phyloP scores from a whole-genome alignment of 1,140 invertebrate species.

The Ridgeia piscesae region DNA sequence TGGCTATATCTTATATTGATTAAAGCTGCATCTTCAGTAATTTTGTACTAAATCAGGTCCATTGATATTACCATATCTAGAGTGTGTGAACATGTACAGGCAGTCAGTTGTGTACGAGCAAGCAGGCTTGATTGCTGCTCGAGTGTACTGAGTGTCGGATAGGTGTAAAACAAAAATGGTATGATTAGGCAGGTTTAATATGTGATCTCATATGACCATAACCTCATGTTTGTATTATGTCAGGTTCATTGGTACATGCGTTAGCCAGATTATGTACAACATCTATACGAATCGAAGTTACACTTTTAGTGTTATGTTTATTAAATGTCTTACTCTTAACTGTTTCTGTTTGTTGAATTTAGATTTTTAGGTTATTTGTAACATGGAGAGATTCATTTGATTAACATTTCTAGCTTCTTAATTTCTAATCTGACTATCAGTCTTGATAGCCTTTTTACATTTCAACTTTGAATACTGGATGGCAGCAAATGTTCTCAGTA shows the following conservation, averaged over 20 bases:
- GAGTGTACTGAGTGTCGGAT: not conserved
- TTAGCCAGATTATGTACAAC: too few species aligned
- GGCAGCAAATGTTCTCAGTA: not conserved
- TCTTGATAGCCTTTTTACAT: not conserved
- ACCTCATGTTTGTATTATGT: too few species aligned
- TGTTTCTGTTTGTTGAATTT: not conserved
- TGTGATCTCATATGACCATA: not conserved
- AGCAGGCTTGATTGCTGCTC: too few species aligned
- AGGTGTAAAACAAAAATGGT: not conserved
- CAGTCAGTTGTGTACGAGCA: too few species aligned
- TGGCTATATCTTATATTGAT: not conserved
- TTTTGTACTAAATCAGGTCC: not conserved
- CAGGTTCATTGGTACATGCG: too few species aligned
- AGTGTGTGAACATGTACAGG: too few species aligned
- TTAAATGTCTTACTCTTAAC: not conserved
- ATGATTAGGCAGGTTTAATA: not conserved
- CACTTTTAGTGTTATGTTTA: not conserved
- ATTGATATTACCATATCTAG: not conserved
- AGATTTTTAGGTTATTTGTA: not conserved
- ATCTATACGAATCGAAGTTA: not conserved
- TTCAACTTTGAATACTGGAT: too few species aligned
- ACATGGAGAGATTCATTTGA: not conserved
- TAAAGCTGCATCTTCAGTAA: not conserved
- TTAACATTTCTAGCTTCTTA: not conserved
- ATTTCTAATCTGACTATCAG: not conserved